A percentile compares a stretch with the other conserved stretches of the same genome.
Evolutionary conservation across 2,113 vertebrate genomes (phyloP).

Genomic region (Ictalurus punctatus): DNA sequence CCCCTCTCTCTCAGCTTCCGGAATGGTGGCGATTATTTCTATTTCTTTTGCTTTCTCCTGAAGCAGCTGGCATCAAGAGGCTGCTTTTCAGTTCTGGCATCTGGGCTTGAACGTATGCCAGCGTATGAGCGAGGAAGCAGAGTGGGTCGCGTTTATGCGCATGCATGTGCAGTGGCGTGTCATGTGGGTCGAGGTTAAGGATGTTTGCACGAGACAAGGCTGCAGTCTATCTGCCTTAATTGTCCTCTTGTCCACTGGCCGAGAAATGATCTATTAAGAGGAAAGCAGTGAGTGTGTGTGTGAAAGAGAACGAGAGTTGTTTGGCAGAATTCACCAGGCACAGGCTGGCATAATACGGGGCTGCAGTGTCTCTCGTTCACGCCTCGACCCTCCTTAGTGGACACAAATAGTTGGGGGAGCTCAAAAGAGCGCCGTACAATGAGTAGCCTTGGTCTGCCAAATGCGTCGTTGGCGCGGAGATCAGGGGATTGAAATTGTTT

Average conservation of each 20-base stretch:
- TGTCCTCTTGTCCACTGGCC: slow-evolving; percentile 41
- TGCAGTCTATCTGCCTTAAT: slow-evolving; percentile 37
- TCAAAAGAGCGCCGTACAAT: slow-evolving; percentile 29
- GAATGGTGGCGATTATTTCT: slow-evolving; percentile 53
- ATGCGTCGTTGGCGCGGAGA: slow-evolving; percentile 43
- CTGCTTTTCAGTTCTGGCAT: slow-evolving; percentile 60
- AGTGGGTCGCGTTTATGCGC: slow-evolving; percentile 39
- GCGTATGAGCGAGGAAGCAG: slow-evolving; percentile 46
- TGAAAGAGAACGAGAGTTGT: slow-evolving; percentile 13
- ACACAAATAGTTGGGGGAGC: slow-evolving; percentile 48
- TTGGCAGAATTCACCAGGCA: slow-evolving; percentile 34
- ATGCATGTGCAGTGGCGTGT: slow-evolving; percentile 36
- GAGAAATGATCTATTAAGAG: slow-evolving; percentile 33
- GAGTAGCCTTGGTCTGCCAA: slow-evolving; percentile 50
- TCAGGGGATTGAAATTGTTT: slow-evolving; percentile 54
- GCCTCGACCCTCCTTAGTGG: slow-evolving; percentile 34
- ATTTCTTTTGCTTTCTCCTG: slow-evolving; percentile 52
- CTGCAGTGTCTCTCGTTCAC: slow-evolving; percentile 43
- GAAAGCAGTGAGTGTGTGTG: slow-evolving; percentile 12
- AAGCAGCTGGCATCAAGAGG: slow-evolving; percentile 64
- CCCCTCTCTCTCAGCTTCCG: slow-evolving; percentile 50
- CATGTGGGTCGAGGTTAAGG: slow-evolving; percentile 48
- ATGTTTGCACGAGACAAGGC: slow-evolving; percentile 48
- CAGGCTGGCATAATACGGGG: slow-evolving; percentile 42
- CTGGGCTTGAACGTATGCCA: slow-evolving; percentile 56